Percentiles rank a stretch among this genome's conserved stretches.
These are phyloP conservation scores for Julus scanicus DNA, from an alignment of 2,888 invertebrate species.

Conservation along the genomic window DNA sequence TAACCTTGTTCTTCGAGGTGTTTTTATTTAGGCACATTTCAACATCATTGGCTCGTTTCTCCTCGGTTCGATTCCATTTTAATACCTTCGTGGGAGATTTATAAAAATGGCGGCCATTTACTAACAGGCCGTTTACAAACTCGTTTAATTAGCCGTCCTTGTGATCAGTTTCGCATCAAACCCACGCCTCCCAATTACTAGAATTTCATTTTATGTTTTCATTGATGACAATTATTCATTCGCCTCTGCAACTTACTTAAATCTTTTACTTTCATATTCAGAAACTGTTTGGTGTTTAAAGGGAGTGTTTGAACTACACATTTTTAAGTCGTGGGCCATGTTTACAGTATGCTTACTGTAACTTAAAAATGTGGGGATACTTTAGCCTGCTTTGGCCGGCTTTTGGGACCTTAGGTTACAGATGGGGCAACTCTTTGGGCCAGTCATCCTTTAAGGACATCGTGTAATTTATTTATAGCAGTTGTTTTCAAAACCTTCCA, in stretches of 20 bases:
- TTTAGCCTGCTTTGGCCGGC: too few species aligned
- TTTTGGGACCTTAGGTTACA: too few species aligned
- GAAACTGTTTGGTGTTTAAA: neutral
- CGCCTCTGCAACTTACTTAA: neutral
- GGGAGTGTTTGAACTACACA: neutral
- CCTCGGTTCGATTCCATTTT: constrained; percentile 26
- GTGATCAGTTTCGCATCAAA: constrained; percentile 33
- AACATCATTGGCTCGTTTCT: neutral
- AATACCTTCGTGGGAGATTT: constrained; percentile 28
- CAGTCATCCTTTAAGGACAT: too few species aligned
- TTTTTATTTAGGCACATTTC: neutral
- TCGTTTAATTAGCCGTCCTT: constrained; percentile 22
- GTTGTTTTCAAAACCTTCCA: too few species aligned
- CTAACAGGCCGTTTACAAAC: neutral
- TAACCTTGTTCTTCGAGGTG: constrained; percentile 25
- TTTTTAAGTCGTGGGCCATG: neutral
- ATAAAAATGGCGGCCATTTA: neutral
- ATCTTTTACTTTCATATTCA: neutral
- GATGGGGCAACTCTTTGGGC: too few species aligned
- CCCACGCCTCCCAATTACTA: constrained; percentile 23
- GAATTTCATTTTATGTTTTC: constrained; percentile 4
- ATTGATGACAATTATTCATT: constrained; percentile 33
- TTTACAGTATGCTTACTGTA: neutral
- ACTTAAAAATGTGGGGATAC: too few species aligned
- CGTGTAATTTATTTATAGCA: too few species aligned